These are phyloP conservation scores for Rhipidura dahli DNA, from an alignment of 2,113 vertebrate species.

Conservation along the genomic window DNA sequence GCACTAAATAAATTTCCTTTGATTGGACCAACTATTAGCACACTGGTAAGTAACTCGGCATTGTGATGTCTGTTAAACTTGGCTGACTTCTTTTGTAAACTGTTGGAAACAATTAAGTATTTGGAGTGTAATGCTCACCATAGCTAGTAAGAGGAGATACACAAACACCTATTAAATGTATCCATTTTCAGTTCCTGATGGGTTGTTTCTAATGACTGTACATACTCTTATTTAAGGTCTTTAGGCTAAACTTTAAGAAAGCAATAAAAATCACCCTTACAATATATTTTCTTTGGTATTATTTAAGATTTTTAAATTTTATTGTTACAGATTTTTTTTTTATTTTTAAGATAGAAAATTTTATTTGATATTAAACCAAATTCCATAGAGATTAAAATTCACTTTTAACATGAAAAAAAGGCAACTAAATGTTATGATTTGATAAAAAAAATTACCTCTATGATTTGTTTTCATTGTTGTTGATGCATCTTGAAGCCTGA, in stretches of 20 bases:
- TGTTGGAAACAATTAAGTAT: neutral
- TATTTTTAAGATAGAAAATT: neutral
- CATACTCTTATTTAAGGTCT: neutral
- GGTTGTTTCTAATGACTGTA: neutral
- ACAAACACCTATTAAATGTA: neutral
- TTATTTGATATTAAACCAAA: neutral
- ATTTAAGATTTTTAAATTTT: neutral
- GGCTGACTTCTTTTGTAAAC: neutral
- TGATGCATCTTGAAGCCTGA: neutral
- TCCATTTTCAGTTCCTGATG: neutral
- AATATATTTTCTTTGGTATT: neutral
- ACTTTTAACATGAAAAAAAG: neutral
- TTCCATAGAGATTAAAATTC: neutral
- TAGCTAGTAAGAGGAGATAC: neutral
- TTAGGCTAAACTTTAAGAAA: constrained; percentile 28
- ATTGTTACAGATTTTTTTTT: neutral
- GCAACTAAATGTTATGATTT: neutral
- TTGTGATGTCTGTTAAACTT: neutral
- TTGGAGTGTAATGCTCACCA: neutral
- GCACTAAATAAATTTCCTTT: neutral
- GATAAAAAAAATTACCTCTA: neutral
- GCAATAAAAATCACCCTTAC: neutral
- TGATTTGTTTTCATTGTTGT: neutral
- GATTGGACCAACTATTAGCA: neutral
- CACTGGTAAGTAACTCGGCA: neutral